These are phyloP conservation scores for Gadopsis bispinosus DNA, from an alignment of 2,797 vertebrate species.

Conservation along the genomic window DNA sequence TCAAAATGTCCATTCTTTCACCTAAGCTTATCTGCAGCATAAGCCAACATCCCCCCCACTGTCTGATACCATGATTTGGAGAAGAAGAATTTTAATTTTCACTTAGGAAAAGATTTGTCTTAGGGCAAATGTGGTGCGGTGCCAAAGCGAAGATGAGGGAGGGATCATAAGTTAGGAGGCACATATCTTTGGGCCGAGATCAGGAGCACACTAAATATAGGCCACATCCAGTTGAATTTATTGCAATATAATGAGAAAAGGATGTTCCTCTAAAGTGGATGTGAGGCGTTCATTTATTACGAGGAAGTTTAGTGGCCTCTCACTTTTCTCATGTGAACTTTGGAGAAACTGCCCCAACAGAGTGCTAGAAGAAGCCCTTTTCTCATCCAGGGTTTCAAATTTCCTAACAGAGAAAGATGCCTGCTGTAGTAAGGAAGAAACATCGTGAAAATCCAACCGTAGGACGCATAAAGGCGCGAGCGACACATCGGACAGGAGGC, in stretches of 20 bases:
- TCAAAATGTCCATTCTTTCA: constrained; percentile 61
- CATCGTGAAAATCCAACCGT: constrained; percentile 54
- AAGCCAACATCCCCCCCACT: constrained; percentile 53
- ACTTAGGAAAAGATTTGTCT: constrained; percentile 75
- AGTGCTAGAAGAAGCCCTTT: constrained; percentile 72
- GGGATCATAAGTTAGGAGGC: constrained; percentile 72
- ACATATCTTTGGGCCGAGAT: constrained; percentile 89
- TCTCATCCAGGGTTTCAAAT: constrained; percentile 27
- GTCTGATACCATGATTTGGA: constrained; percentile 62
- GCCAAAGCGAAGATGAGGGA: constrained; percentile 69
- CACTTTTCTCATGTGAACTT: constrained; percentile 95
- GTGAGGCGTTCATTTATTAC: constrained; percentile 88
- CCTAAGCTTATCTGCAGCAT: constrained; percentile 60
- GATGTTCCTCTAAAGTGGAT: constrained; percentile 91
- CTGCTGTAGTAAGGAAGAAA: constrained; percentile 41
- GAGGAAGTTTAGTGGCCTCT: constrained; percentile 87
- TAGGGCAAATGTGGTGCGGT: constrained; percentile 57
- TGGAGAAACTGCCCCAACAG: constrained; percentile 80
- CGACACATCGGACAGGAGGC: constrained; percentile 57
- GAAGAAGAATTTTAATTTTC: constrained; percentile 61
- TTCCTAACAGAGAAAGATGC: constrained; percentile 16
- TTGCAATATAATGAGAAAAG: constrained; percentile 98
- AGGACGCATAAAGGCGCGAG: constrained; percentile 48
- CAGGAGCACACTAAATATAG: constrained; percentile 95
- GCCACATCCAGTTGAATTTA: constrained; percentile 95